Evolutionary conservation across 2,888 invertebrate species (phyloP).

Genomic region (Homarus gammarus): DNA sequence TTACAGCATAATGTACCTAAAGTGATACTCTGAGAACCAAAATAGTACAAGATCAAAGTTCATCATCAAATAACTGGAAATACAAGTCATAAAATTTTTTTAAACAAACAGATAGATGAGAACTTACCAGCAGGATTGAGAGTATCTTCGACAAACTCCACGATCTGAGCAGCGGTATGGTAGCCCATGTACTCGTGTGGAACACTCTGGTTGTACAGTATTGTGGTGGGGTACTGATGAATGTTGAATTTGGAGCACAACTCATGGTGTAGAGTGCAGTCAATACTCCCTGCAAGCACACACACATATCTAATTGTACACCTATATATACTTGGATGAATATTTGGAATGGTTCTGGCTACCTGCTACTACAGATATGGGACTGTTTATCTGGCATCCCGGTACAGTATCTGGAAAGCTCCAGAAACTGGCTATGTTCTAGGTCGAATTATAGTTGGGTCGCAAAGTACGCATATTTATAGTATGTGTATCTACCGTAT

Average conservation of each 20-base stretch:
- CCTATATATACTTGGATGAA: background rate
- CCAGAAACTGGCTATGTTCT: too few relatives aligned
- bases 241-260: slow-evolving; percentile 84
- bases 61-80: too few relatives aligned
- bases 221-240: slow-evolving; percentile 85
- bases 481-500: too few relatives aligned
- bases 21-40: too few relatives aligned
- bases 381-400: too few relatives aligned
- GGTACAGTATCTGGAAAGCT: too few relatives aligned
- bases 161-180: slow-evolving; percentile 83
- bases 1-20: too few relatives aligned
- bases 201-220: slow-evolving; percentile 84
- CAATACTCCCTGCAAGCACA: slow-evolving; percentile 79
- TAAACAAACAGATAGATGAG: background rate
- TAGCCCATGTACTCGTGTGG: slow-evolving; percentile 83
- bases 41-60: too few relatives aligned
- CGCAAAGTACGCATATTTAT: too few relatives aligned
- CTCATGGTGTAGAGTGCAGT: slow-evolving; percentile 84
- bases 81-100: background rate
- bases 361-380: too few relatives aligned
- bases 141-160: slow-evolving; percentile 84
- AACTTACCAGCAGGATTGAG: slow-evolving; percentile 81
- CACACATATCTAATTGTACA: background rate
- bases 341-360: too few relatives aligned
- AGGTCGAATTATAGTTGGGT: too few relatives aligned